These are phyloP conservation scores for Aethes cnicana DNA, from an alignment of 2,888 invertebrate genomes.

Conservation along the genomic window DNA sequence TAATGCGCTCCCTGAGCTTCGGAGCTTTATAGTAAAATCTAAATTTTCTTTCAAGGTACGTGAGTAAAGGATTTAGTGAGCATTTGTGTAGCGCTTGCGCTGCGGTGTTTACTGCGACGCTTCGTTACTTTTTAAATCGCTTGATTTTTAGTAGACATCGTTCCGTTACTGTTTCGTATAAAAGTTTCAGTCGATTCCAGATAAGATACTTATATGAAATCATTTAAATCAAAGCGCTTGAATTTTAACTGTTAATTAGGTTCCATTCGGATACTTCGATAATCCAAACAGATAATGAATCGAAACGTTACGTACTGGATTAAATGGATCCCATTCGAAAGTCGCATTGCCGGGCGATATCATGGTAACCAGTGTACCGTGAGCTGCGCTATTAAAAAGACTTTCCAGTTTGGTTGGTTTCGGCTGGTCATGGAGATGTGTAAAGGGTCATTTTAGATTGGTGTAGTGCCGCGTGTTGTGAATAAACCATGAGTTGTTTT, in stretches of 20 bases:
- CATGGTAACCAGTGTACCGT: conserved; percentile 42
- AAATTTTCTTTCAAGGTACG: conserved; percentile 11
- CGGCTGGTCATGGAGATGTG: conserved; percentile 43
- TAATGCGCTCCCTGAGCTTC: conserved; percentile 9
- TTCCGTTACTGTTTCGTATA: not conserved
- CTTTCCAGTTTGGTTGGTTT: conserved; percentile 28
- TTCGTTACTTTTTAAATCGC: conserved; percentile 20
- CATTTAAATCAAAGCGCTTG: not conserved
- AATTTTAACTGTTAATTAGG: conserved; percentile 19
- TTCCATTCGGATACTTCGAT: conserved; percentile 18
- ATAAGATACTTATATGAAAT: not conserved
- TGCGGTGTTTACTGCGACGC: conserved; percentile 17
- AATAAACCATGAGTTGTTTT: conserved; percentile 81
- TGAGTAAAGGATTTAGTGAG: conserved; percentile 6
- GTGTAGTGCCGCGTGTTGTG: conserved; percentile 58
- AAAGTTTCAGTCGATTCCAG: too few species aligned
- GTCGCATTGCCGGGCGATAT: conserved; percentile 28
- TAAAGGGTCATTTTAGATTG: conserved; percentile 55
- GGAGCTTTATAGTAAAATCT: conserved; percentile 23
- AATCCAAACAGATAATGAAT: conserved; percentile 46
- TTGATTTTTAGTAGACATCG: conserved; percentile 12
- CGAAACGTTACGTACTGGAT: conserved; percentile 51
- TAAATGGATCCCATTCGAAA: conserved; percentile 41
- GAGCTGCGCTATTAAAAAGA: conserved; percentile 42
- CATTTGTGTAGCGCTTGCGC: conserved; percentile 2